These are phyloP conservation scores for Reticulitermes speratus DNA, from an alignment of 1,140 invertebrate species.

Conservation along the genomic window DNA sequence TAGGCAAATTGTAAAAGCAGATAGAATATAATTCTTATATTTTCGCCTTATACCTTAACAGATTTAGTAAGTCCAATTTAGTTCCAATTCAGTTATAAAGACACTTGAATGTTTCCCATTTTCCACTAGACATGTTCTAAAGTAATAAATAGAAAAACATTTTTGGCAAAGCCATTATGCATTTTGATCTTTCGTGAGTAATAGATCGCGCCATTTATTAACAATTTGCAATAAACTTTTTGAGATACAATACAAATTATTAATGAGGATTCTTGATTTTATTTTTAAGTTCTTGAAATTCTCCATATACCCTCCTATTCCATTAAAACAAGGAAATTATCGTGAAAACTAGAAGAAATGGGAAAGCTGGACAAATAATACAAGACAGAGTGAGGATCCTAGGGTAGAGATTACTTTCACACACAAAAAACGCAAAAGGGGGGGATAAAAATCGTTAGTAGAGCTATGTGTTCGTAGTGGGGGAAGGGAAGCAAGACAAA, in stretches of 20 bases:
- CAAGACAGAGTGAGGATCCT: not conserved
- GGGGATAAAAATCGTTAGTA: not conserved
- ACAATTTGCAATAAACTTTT: too few species aligned
- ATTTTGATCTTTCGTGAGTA: too few species aligned
- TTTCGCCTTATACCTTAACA: too few species aligned
- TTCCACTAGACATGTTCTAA: too few species aligned
- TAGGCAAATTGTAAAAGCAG: too few species aligned
- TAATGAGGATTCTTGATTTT: not conserved
- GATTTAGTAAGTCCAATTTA: too few species aligned
- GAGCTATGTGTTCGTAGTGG: not conserved
- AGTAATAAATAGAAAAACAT: too few species aligned
- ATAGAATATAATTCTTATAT: too few species aligned
- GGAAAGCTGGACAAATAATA: not conserved
- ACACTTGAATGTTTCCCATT: too few species aligned
- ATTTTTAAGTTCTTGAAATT: not conserved
- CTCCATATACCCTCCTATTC: not conserved
- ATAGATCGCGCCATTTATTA: too few species aligned
- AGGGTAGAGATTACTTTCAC: slow-evolving; percentile 11
- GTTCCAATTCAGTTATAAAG: too few species aligned
- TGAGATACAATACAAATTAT: not conserved
- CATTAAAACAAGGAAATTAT: not conserved
- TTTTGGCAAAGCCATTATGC: too few species aligned
- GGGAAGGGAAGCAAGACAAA: slow-evolving; percentile 30
- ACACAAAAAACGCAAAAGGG: not conserved
- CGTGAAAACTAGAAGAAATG: not conserved